Conservation (phyloP, 2,113 vertebrate genomes). For the Tetrax tetrax region DNA sequence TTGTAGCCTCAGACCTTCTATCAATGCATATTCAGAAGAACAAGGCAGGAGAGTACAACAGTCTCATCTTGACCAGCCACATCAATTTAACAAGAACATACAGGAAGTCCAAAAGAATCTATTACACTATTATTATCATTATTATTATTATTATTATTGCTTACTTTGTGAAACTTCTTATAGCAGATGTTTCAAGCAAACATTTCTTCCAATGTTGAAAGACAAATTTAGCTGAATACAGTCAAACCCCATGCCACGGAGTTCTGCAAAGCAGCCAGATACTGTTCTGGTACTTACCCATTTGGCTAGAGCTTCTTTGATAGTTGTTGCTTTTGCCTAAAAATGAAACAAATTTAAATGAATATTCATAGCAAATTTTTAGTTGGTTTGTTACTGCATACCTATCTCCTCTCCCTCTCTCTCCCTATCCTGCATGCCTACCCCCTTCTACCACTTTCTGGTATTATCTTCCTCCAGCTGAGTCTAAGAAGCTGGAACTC, state of each 20-base stretch:
- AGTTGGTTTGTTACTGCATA: neutral
- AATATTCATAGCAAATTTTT: neutral
- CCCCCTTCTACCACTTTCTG: neutral
- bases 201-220: neutral
- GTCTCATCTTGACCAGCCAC: neutral
- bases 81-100: neutral
- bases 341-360: constrained; percentile 35
- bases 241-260: neutral
- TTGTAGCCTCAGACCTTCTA: neutral
- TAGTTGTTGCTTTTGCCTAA: constrained; percentile 92
- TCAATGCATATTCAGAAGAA: neutral
- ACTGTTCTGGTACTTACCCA: constrained; percentile 84
- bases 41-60: neutral
- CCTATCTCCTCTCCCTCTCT: neutral
- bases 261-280: neutral
- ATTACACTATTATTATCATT: neutral
- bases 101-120: neutral
- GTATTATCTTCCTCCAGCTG: neutral
- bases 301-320: constrained; percentile 90
- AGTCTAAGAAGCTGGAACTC: neutral
- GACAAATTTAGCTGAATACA: neutral
- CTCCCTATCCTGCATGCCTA: neutral
- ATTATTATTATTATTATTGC: neutral
- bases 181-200: neutral
- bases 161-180: neutral